Conservation (phyloP, 2,888 invertebrate genomes). For the Actias luna region DNA sequence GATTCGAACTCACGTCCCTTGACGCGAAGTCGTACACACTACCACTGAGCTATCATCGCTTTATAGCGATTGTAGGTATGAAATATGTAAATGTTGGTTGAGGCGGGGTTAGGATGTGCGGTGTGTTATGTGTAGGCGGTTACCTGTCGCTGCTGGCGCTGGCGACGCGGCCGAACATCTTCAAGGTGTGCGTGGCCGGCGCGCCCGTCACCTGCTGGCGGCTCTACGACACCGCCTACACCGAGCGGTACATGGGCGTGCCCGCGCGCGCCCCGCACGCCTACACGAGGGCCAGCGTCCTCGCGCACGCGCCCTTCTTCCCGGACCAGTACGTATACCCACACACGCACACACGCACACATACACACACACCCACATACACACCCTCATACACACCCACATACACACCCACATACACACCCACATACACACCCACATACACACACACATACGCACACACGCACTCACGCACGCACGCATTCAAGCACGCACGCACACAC, state of each 20-base stretch:
- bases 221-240: constrained; percentile 99
- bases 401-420: too few relatives aligned
- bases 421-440: too few relatives aligned
- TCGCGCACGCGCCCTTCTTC: constrained; percentile 88
- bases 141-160: constrained; percentile 97
- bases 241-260: constrained; percentile 95
- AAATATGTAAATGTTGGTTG: neutral
- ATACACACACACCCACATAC: too few relatives aligned
- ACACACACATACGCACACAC: too few relatives aligned
- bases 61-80: too few relatives aligned
- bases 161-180: constrained; percentile 94
- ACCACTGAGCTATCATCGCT: too few relatives aligned
- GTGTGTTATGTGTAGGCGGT: constrained; percentile 83
- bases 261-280: constrained; percentile 80
- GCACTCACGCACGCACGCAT: too few relatives aligned
- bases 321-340: constrained; percentile 87
- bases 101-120: neutral
- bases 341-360: too few relatives aligned
- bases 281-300: constrained; percentile 94
- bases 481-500: too few relatives aligned
- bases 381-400: too few relatives aligned
- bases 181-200: constrained; percentile 97
- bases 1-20: too few relatives aligned
- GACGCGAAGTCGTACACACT: too few relatives aligned
- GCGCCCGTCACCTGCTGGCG: constrained; percentile 99